Conservation (phyloP, 1,140 invertebrate species). For the Drosophila persimilis region DNA sequence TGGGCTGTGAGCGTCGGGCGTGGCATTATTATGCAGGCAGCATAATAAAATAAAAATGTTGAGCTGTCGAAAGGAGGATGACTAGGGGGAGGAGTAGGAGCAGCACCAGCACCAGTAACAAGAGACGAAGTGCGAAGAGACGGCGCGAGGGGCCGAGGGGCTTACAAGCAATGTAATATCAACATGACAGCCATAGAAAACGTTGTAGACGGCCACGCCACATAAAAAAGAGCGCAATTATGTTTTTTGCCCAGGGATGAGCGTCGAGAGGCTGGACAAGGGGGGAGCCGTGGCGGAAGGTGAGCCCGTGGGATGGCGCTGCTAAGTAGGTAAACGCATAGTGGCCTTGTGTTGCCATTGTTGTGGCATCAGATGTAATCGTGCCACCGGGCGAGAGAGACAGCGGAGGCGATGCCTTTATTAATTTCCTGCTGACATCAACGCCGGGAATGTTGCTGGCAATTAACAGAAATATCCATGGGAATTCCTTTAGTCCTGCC, state of each 20-base stretch:
- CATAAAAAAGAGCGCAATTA: conserved; percentile 76
- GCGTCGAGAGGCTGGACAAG: conserved; percentile 26
- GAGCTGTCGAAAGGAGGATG: conserved; percentile 35
- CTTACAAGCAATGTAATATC: conserved; percentile 78
- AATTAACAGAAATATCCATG: conserved; percentile 48
- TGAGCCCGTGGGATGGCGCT: conserved; percentile 26
- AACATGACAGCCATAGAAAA: conserved; percentile 74
- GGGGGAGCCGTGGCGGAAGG: background rate
- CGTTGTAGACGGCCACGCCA: conserved; percentile 67
- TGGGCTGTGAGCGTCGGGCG: conserved; percentile 13
- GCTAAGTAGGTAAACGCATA: conserved; percentile 56
- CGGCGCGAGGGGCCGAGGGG: conserved; percentile 21
- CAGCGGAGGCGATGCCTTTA: conserved; percentile 56
- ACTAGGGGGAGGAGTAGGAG: no score
- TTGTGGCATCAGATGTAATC: conserved; percentile 63
- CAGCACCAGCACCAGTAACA: no score
- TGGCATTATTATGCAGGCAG: conserved; percentile 75
- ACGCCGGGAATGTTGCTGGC: conserved; percentile 37
- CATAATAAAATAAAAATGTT: conserved; percentile 78
- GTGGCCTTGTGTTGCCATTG: conserved; percentile 12
- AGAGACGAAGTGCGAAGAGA: background rate
- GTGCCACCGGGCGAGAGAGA: conserved; percentile 37
- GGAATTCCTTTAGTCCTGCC: background rate
- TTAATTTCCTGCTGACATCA: conserved; percentile 59
- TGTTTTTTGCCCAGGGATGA: conserved; percentile 38